Conservation (phyloP, 1,140 invertebrate genomes). For the Bombus pascuorum region DNA sequence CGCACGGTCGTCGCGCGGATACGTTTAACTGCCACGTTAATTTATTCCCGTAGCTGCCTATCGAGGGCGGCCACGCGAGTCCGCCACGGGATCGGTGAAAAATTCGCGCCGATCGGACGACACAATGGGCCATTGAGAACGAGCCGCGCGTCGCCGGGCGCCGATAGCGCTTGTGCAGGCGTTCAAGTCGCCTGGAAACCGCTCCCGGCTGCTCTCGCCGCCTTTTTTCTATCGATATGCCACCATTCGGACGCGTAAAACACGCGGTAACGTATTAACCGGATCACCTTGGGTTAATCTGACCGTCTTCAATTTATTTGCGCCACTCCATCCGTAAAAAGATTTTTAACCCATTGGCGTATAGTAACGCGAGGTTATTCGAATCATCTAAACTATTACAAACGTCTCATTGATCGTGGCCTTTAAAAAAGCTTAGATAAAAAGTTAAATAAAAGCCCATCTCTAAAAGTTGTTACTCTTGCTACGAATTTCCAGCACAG, state of each 20-base stretch:
- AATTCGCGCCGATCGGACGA: constrained; percentile 65
- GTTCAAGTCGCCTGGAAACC: constrained; percentile 41
- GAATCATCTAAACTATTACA: too few relatives aligned
- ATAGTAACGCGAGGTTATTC: too few relatives aligned
- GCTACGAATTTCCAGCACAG: too few relatives aligned
- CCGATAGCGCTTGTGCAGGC: constrained; percentile 57
- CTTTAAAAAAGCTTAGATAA: too few relatives aligned
- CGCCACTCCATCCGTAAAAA: neutral
- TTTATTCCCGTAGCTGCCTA: constrained; percentile 78
- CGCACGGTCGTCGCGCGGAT: constrained; percentile 62
- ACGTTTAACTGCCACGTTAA: constrained; percentile 77
- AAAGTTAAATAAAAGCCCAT: too few relatives aligned
- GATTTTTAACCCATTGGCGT: neutral
- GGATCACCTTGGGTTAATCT: constrained; percentile 45
- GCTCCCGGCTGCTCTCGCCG: constrained; percentile 28
- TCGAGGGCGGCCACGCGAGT: constrained; percentile 70
- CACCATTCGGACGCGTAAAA: constrained; percentile 24
- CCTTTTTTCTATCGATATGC: constrained; percentile 16
- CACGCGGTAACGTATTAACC: constrained; percentile 42
- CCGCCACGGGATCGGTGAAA: constrained; percentile 66
- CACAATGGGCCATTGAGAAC: constrained; percentile 72
- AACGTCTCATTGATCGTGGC: too few relatives aligned
- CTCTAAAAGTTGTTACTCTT: too few relatives aligned
- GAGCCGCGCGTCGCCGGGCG: constrained; percentile 42
- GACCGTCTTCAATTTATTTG: constrained; percentile 37